A percentile compares a stretch with the other conserved stretches of the same genome.
Evolutionary conservation across 92 coral and sea anemone species (phyloP).

Genomic region (Siderastrea radians): DNA sequence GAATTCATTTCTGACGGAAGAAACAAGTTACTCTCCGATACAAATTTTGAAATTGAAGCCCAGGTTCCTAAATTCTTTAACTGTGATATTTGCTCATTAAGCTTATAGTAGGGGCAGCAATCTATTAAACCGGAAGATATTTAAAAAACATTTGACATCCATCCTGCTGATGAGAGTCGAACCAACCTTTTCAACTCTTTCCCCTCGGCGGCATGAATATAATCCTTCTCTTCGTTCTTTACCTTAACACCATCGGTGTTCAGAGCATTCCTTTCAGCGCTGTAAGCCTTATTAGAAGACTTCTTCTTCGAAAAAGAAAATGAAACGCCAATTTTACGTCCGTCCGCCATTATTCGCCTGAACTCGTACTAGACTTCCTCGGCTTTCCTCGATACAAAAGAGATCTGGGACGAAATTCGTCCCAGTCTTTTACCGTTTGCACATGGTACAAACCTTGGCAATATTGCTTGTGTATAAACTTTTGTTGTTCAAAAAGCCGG

Average conservation of each 20-base stretch:
- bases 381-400: neutral
- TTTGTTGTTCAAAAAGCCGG: conserved; percentile 2
- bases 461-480: neutral
- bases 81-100: too few relatives aligned
- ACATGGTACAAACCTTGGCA: conserved; percentile 24
- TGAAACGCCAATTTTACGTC: conserved; percentile 46
- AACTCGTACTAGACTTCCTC: neutral
- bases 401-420: neutral
- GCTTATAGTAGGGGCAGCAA: too few relatives aligned
- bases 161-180: too few relatives aligned
- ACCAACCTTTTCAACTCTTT: conserved; percentile 82
- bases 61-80: too few relatives aligned
- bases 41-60: too few relatives aligned
- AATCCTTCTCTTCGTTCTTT: conserved; percentile 74
- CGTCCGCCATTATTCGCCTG: conserved; percentile 71
- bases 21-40: too few relatives aligned
- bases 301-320: conserved; percentile 73
- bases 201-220: conserved; percentile 94
- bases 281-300: conserved; percentile 31
- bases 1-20: too few relatives aligned
- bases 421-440: conserved; percentile 41
- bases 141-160: too few relatives aligned
- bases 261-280: conserved; percentile 9
- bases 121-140: too few relatives aligned
- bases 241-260: conserved; percentile 2